Evolutionary conservation across 2,113 vertebrate genomes (phyloP), one percentile per base, ranked within the genome.

Genomic region (Hipposideros armiger): DNA sequence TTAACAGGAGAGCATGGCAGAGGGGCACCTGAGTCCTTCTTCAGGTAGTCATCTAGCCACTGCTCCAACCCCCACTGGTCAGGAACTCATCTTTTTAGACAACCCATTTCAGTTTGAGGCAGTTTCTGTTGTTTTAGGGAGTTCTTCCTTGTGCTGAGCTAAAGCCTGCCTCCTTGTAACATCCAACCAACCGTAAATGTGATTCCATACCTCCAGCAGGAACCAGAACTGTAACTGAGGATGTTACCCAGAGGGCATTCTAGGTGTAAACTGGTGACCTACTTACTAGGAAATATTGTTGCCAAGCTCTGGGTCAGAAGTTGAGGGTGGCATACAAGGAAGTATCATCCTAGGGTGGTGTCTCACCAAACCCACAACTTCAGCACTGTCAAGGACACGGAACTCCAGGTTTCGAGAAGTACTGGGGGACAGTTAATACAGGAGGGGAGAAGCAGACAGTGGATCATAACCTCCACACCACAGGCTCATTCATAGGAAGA

Each of bases 131-230:
- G 24, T 83, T 85, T 64, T n/a, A 28, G 47, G 74, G 78, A 36
- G 9, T 64, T 95, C 78, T 86, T 58, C 64, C 87, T 70, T 60
- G 5, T 30, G 22, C 16, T 58, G 62, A 84, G n/a, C 54, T 40
- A 24, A 60, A 73, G 40, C 28, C 52, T 45, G n/a, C 28, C 14
- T 95, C 64, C 28, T 70, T 22, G 7, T 67, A 50, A 64, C 8
- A 28, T 52, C 66, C 30, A 52, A 11, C 50, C 14, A 0, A 22
- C 24, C 5, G 0, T 32, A 26, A n/a, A 26, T 22, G 4, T 52
- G 58, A 52, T n/a, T 47, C 62, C 64, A 74, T 30, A 10, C 54
- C 20, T 77, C 9, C 11, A 15, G n/a, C 78, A 26, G 64, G 45
- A 76, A 45, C 3, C 32, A 89, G 88, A 82, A 24, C 16, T 72